phyloP scores from a whole-genome alignment of 2,113 vertebrate species.

The Mesoclemmys tuberculata region DNA sequence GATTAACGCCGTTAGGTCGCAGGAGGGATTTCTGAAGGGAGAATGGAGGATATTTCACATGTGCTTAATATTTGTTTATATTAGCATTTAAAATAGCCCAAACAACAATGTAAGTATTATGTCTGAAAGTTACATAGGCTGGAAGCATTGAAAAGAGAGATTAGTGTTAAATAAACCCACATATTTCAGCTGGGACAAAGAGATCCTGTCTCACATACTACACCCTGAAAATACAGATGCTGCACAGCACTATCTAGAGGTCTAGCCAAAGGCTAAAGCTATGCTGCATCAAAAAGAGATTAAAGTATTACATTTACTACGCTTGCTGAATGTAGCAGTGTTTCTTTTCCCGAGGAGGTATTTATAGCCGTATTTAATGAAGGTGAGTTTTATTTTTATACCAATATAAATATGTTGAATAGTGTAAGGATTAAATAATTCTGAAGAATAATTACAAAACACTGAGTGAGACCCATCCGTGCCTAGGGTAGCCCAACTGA shows the following conservation, averaged over 20 bases:
- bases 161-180: background rate
- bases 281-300: background rate
- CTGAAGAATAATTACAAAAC: too few species aligned
- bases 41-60: background rate
- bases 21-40: background rate
- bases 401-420: background rate
- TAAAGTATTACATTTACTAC: constrained; percentile 16
- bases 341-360: background rate
- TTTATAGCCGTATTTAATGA: background rate
- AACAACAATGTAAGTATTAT: background rate
- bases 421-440: background rate
- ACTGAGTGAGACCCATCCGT: too few species aligned
- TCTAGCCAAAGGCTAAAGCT: constrained; percentile 17
- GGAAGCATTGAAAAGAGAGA: background rate
- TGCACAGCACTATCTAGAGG: background rate
- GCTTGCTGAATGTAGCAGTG: background rate
- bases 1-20: background rate
- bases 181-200: background rate
- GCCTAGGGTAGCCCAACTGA: too few species aligned
- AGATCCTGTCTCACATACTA: background rate
- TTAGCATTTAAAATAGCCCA: constrained; percentile 16
- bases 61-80: background rate
- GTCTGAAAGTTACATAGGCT: background rate
- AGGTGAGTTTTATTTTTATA: background rate
- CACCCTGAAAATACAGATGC: background rate